These are phyloP conservation scores for Drosophila nr. perissopoda DNA, from an alignment of 2,888 invertebrate species.

Conservation along the genomic window DNA sequence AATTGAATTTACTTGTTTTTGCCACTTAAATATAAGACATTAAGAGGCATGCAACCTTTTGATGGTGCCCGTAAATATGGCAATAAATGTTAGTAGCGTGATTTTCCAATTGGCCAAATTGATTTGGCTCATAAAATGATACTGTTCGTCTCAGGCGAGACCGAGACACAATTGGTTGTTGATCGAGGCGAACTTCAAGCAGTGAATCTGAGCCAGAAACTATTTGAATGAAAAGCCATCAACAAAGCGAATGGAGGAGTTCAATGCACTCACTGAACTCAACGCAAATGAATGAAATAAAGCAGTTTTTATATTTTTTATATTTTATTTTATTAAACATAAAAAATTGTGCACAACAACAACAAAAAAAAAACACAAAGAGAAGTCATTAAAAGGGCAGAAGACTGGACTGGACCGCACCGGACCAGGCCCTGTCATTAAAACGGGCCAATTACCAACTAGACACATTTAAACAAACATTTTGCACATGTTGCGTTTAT, in stretches of 20 bases:
- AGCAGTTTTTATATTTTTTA: conserved; percentile 19
- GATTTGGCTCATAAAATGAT: conserved; percentile 16
- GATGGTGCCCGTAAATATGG: not conserved
- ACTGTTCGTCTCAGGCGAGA: too few relatives aligned
- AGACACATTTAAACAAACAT: not conserved
- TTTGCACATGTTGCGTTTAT: not conserved
- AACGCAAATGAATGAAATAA: conserved; percentile 40
- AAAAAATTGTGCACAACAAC: conserved; percentile 44
- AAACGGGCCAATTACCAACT: conserved; percentile 16
- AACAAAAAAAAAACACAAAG: not conserved
- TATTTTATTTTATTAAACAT: conserved; percentile 49
- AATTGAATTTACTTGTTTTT: not conserved
- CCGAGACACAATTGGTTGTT: conserved; percentile 1
- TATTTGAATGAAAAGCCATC: conserved; percentile 34
- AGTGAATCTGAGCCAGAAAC: conserved; percentile 37
- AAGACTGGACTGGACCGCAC: not conserved
- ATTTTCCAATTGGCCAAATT: conserved; percentile 6
- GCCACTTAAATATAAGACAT: not conserved
- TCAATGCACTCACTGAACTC: conserved; percentile 32
- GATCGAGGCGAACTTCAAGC: conserved; percentile 10
- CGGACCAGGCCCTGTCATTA: conserved; percentile 8
- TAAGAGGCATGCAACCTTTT: not conserved
- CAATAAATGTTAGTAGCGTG: not conserved
- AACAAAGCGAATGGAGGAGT: conserved; percentile 40
- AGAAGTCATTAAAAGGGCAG: not conserved